Evolutionary conservation across 2,113 vertebrate species (phyloP).

Genomic region (Procavia capensis): DNA sequence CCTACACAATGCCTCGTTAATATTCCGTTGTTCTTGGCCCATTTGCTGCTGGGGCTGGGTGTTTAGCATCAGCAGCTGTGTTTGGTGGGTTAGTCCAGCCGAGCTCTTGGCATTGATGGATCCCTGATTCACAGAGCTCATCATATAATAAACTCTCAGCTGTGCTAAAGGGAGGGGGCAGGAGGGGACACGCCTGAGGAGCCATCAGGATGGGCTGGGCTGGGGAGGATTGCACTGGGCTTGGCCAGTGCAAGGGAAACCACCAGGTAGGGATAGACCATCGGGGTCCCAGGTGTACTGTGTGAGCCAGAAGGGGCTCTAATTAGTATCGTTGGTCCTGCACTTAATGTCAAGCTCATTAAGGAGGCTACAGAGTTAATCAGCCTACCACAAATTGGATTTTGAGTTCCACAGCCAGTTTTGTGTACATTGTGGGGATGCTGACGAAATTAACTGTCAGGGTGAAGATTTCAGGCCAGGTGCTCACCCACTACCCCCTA

Average conservation of each 20-base stretch:
- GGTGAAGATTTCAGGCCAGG: not conserved
- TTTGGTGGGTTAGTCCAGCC: constrained; percentile 83
- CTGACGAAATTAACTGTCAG: not conserved
- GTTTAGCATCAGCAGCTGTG: constrained; percentile 84
- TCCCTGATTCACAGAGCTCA: constrained; percentile 77
- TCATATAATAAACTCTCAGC: constrained; percentile 77
- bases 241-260: not conserved
- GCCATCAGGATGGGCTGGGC: not conserved
- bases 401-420: constrained; percentile 73
- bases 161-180: constrained; percentile 1
- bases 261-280: constrained; percentile 60
- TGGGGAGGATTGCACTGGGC: not conserved
- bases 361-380: constrained; percentile 83
- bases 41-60: constrained; percentile 77
- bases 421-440: constrained; percentile 55
- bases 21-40: constrained; percentile 81
- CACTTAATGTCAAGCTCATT: constrained; percentile 85
- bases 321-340: constrained; percentile 84
- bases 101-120: constrained; percentile 81
- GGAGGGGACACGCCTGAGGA: not conserved
- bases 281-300: constrained; percentile 78
- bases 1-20: constrained; percentile 73
- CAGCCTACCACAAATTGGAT: constrained; percentile 82
- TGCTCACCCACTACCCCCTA: not conserved
- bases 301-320: constrained; percentile 73